These are phyloP conservation scores for Eulemur mongoz DNA, from an alignment of 2,797 vertebrate genomes.

Conservation along the genomic window DNA sequence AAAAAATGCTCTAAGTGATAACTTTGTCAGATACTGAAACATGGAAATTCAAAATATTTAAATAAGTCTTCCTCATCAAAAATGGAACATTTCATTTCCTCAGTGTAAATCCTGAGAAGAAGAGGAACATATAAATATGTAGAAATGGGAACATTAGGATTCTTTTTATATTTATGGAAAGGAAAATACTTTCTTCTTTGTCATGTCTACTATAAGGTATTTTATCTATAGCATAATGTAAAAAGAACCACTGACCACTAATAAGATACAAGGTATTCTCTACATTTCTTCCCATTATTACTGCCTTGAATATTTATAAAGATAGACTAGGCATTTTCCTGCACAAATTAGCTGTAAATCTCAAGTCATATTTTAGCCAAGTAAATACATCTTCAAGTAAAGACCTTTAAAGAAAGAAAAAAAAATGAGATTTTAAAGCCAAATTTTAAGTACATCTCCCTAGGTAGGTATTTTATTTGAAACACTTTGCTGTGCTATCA, in stretches of 20 bases:
- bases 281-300: slow-evolving; percentile 75
- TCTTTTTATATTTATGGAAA: slow-evolving; percentile 60
- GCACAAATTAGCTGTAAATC: slow-evolving; percentile 72
- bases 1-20: not conserved
- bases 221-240: slow-evolving; percentile 54
- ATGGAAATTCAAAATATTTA: slow-evolving; percentile 38
- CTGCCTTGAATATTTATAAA: slow-evolving; percentile 82
- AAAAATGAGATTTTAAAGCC: slow-evolving; percentile 50
- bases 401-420: slow-evolving; percentile 41
- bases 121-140: not conserved
- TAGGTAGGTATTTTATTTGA: slow-evolving; percentile 41
- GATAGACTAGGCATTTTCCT: slow-evolving; percentile 69
- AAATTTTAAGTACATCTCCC: slow-evolving; percentile 41
- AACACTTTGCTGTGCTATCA: not conserved
- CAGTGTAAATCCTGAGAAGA: not conserved
- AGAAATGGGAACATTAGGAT: not conserved
- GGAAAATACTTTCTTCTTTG: slow-evolving; percentile 47
- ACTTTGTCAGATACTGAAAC: not conserved
- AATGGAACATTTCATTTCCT: slow-evolving; percentile 17
- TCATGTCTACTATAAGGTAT: not conserved
- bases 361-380: slow-evolving; percentile 52
- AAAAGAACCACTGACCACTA: slow-evolving; percentile 71
- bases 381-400: slow-evolving; percentile 59
- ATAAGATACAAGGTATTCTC: slow-evolving; percentile 68
- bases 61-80: slow-evolving; percentile 2